phyloP scores from a whole-genome alignment of 2,113 vertebrate species.

The Cichladusa arquata region DNA sequence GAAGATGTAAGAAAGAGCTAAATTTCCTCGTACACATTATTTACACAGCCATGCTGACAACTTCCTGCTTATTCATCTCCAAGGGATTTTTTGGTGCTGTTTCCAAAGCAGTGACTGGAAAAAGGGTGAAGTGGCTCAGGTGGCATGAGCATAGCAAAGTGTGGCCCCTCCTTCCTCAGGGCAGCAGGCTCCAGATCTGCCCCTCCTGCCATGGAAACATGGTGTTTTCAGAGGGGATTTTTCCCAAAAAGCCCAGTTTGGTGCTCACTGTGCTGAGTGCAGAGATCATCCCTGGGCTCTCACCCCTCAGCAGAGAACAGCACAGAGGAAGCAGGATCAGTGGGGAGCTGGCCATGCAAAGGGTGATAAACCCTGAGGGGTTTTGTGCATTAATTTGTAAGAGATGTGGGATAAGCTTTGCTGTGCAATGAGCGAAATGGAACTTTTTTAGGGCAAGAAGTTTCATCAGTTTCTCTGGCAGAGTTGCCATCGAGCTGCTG shows the following conservation, averaged over 20 bases:
- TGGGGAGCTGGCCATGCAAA: neutral
- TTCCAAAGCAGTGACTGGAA: neutral
- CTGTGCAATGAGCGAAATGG: rapidly evolving
- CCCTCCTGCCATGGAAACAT: neutral
- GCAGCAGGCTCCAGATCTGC: neutral
- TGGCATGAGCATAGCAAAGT: neutral
- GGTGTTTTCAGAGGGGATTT: neutral
- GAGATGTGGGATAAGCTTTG: rapidly evolving
- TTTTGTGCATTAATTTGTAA: neutral
- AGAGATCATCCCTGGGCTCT: neutral
- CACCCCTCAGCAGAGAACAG: neutral
- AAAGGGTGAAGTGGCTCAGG: neutral
- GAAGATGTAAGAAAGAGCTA: rapidly evolving
- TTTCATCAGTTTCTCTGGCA: neutral
- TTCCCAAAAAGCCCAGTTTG: neutral
- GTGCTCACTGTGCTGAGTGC: neutral
- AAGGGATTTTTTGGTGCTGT: neutral
- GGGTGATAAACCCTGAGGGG: neutral
- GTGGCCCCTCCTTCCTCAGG: neutral
- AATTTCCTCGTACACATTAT: rapidly evolving
- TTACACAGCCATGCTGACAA: neutral
- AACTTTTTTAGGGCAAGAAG: neutral
- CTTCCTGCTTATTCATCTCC: neutral
- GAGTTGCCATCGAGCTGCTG: too few species aligned
- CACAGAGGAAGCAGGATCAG: neutral